Evolutionary conservation across 2,888 invertebrate genomes (phyloP).

Genomic region (Tenthredo distinguenda): DNA sequence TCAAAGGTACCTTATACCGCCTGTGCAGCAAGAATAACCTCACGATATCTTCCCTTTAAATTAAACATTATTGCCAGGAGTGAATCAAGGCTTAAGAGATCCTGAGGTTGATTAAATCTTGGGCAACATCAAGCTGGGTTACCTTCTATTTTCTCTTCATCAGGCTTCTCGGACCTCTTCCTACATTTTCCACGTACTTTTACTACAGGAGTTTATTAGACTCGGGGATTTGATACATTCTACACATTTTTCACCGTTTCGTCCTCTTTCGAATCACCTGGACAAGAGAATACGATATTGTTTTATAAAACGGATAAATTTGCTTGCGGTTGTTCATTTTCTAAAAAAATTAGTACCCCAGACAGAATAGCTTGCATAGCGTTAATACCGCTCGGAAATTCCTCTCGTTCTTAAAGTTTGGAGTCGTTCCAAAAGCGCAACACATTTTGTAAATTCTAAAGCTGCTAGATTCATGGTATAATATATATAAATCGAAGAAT

Average conservation of each 20-base stretch:
- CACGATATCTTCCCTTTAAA: conserved; percentile 18
- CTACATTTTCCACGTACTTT: background rate
- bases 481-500: background rate
- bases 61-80: conserved; percentile 10
- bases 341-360: background rate
- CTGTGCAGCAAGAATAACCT: background rate
- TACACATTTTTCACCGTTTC: background rate
- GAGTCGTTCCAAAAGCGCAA: conserved; percentile 31
- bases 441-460: background rate
- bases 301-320: background rate
- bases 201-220: background rate
- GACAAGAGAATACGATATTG: background rate
- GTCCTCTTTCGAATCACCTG: background rate
- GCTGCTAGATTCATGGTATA: background rate
- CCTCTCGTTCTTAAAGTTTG: background rate
- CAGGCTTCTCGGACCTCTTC: background rate
- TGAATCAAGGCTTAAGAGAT: background rate
- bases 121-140: background rate
- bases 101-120: background rate
- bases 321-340: background rate
- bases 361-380: conserved; percentile 5
- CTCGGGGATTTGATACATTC: background rate
- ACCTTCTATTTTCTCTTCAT: background rate
- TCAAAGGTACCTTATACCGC: background rate
- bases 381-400: background rate